Conservation (phyloP, 2,888 invertebrate species). For the Cinara cedri region DNA sequence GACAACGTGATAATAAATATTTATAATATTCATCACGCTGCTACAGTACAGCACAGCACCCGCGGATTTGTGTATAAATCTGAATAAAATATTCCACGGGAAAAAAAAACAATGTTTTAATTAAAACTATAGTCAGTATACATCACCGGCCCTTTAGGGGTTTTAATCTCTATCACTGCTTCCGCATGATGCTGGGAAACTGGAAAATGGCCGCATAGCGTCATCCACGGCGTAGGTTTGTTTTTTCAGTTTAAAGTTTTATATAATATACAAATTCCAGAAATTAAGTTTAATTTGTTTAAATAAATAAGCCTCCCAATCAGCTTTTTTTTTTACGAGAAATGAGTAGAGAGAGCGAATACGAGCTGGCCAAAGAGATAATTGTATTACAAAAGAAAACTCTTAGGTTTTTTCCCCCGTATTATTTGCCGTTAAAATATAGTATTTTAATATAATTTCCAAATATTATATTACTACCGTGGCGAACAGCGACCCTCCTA, state of each 20-base stretch:
- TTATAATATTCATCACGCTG: conserved; percentile 51
- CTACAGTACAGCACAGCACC: neutral
- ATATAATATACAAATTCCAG: conserved; percentile 48
- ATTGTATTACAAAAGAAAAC: conserved; percentile 55
- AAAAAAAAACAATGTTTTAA: conserved; percentile 55
- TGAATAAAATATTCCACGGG: conserved; percentile 53
- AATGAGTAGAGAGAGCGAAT: neutral
- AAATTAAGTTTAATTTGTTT: conserved; percentile 57
- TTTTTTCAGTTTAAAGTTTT: conserved; percentile 54
- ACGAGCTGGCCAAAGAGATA: conserved; percentile 34
- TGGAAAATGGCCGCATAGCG: conserved; percentile 30
- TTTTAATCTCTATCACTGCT: conserved; percentile 51
- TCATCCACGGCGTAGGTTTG: conserved; percentile 47
- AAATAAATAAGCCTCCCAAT: conserved; percentile 55
- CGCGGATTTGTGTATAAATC: conserved; percentile 52
- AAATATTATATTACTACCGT: neutral
- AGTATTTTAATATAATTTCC: conserved; percentile 42
- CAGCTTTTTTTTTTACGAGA: conserved; percentile 24
- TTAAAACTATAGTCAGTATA: conserved; percentile 51
- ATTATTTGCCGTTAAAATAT: conserved; percentile 25
- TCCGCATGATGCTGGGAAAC: neutral
- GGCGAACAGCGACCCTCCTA: neutral
- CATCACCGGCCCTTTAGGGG: conserved; percentile 46
- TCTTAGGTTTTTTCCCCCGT: conserved; percentile 21
- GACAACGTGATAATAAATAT: conserved; percentile 54